Evolutionary conservation across 2,113 vertebrate genomes (phyloP), one percentile per base, ranked within the genome.

Genomic region (Bostrychus sinensis): DNA sequence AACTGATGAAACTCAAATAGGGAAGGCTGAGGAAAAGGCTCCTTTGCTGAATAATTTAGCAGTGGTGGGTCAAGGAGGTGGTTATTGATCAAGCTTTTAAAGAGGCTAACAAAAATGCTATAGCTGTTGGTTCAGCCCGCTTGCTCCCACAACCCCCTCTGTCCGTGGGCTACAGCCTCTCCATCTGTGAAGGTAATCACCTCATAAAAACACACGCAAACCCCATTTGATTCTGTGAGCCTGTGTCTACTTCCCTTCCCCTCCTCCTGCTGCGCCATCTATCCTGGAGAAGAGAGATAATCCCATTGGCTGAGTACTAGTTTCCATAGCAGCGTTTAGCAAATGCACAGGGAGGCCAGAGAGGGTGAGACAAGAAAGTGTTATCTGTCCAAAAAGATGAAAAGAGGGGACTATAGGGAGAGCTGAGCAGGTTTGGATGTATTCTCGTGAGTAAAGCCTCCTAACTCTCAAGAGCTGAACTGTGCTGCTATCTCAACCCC

Each of bases 31-130:
- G 69, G 78, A 81, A 77, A 91, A 90, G 89, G 89, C 85, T 86
- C 88, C 77, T 89, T 88, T 87, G 88, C 89, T 95, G 93, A 96
- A 96, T 97, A 93, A 96, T 95, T 95, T 92, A 96, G 88, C 85
- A 89, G 78, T 81, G 30, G 79, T 85, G 53, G 84, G 90, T 94
- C 91, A 91, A 91, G 91, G 86, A 93, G 89, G 89, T 88, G 76
- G 84, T 85, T 93, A 95, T 89, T 93, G 94, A 95, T 94, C 92
- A 92, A 86, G 92, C 90, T 94, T 94, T 94, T 80, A 81, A 93
- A 91, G 91, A 88, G 70, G 81, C 63, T 92, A 88, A 76, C 93
- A 88, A 94, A 93, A 93, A 93, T 90, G 90, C 92, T 92, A 91
- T 89, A 90, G 92, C 64, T 82, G 77, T 88, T 88, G 43, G 56